Percentiles rank a stretch among this genome's conserved stretches.
Evolutionary conservation across 2,113 vertebrate genomes (phyloP).

Genomic region (Sorex araneus): DNA sequence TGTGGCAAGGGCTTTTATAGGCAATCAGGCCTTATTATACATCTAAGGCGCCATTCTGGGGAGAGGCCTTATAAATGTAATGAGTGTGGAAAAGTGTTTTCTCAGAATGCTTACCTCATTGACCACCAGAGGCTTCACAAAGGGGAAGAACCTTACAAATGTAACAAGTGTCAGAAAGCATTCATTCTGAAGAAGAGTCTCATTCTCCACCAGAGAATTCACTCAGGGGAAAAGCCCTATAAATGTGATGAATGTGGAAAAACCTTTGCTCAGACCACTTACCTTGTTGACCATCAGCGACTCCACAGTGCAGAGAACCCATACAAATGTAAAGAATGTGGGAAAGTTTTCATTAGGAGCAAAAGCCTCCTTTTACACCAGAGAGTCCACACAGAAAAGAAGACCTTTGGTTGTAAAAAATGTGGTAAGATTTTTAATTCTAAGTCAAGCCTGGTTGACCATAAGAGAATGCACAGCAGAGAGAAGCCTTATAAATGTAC

Average conservation of each 20-base stretch:
- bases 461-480: conserved; percentile 76
- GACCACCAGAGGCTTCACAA: conserved; percentile 90
- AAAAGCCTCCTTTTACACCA: conserved; percentile 81
- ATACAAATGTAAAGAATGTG: conserved; percentile 83
- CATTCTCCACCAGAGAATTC: conserved; percentile 81
- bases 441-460: conserved; percentile 70
- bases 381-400: conserved; percentile 81
- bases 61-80: conserved; percentile 85
- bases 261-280: conserved; percentile 82
- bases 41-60: conserved; percentile 86
- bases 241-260: conserved; percentile 83
- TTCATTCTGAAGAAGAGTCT: conserved; percentile 81
- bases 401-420: conserved; percentile 78
- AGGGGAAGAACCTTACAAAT: conserved; percentile 83
- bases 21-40: conserved; percentile 82
- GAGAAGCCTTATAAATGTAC: conserved; percentile 76
- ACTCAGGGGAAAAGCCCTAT: conserved; percentile 85
- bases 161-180: conserved; percentile 80
- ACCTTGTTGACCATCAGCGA: conserved; percentile 81
- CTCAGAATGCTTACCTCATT: conserved; percentile 88
- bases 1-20: conserved; percentile 84
- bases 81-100: conserved; percentile 90
- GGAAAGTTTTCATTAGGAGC: conserved; percentile 82
- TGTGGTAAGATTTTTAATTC: conserved; percentile 73
- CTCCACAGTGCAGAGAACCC: conserved; percentile 85